Base-by-base conservation (phyloP, 2,888 invertebrate species). In the Pachymerium ferrugineum region DNA sequence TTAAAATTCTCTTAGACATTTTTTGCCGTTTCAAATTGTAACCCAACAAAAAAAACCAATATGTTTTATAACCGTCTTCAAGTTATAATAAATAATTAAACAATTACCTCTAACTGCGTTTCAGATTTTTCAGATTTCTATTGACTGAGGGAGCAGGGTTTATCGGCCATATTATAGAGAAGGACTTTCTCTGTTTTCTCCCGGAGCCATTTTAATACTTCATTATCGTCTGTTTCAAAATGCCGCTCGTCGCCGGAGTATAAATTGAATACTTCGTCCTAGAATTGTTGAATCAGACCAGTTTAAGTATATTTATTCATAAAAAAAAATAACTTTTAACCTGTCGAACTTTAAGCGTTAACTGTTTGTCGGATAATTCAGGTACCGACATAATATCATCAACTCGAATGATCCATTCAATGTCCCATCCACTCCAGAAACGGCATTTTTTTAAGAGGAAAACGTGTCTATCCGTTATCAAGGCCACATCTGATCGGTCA, bases 111-210 rank as follows among this genome's bases (percentile, higher is more conserved):
- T n/a, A n/a, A n/a, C n/a, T n/a, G n/a, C n/a, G n/a, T n/a, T n/a
- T n/a, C n/a, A n/a, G n/a, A n/a, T n/a, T n/a, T n/a, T 22, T 22
- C 10, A 62, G 22, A 62, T 28, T 22, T 62, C 8, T 25, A 28
- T 10, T 19, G 28, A 69, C 28, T 10, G 30, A 33, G 33, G 12
- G 71, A 38, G 28, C 71, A 72, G 8, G 88, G 86, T 79, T 89
- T 89, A 80, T 89, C 90, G 81, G 90, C 90, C 85, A 90, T 86
- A 72, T 89, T 89, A 35, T 90, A 84, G 74, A 90, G 87, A 79
- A 91, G 88, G 0, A 89, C 90, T 80, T 88, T 88, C 80, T 91
- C 89, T 74, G 92, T 88, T 84, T 90, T 90, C 76, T 87, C 86
- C 78, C 88, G 88, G 29, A 92, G 83, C 91, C 91, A 92, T 16